Conservation (phyloP, 2,797 vertebrate species). For the Hippopotamyrus pictus region DNA sequence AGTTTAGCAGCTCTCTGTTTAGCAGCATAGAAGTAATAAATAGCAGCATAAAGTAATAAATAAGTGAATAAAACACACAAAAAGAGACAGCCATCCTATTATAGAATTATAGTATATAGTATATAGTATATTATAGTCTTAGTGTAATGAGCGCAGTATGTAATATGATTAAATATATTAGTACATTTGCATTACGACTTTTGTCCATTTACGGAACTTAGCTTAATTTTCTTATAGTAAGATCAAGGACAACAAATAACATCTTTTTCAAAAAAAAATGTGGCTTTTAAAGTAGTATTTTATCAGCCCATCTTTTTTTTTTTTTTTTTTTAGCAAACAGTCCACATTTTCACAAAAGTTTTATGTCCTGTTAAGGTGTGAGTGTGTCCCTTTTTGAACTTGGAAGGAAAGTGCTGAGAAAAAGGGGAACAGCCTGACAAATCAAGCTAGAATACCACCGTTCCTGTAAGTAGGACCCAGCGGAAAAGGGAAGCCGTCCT, state of each 20-base stretch:
- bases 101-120: too few species aligned
- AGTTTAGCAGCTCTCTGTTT: too few species aligned
- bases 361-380: neutral
- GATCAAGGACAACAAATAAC: neutral
- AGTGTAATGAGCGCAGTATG: too few species aligned
- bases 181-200: neutral
- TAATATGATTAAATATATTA: neutral
- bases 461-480: constrained; percentile 61
- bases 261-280: neutral
- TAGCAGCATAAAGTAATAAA: too few species aligned
- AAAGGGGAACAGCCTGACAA: neutral
- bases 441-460: neutral
- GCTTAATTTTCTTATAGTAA: neutral
- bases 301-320: neutral
- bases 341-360: neutral
- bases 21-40: too few species aligned
- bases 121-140: too few species aligned
- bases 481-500: constrained; percentile 50
- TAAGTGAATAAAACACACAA: too few species aligned
- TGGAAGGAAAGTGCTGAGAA: neutral
- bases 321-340: neutral
- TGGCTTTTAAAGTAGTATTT: neutral
- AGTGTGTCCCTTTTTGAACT: neutral
- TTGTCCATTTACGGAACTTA: neutral
- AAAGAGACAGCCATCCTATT: too few species aligned